Conservation (phyloP, 2,113 vertebrate species). For the Hiodon alosoides region DNA sequence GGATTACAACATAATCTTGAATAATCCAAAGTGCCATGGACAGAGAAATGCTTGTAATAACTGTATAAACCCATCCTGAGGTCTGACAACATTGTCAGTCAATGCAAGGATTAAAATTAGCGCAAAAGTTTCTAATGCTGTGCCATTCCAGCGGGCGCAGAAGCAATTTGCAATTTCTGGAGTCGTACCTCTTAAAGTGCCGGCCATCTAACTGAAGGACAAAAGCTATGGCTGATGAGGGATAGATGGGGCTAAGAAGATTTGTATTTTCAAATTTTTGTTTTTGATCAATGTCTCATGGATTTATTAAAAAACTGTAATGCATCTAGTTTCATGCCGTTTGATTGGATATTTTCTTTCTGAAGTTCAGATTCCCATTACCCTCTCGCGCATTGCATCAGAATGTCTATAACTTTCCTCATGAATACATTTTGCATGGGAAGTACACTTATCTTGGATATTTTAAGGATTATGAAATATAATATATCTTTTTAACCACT, state of each 20-base stretch:
- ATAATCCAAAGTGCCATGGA: constrained; percentile 98
- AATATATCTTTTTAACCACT: constrained; percentile 57
- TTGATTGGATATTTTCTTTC: constrained; percentile 37
- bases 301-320: constrained; percentile 56
- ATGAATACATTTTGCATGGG: constrained; percentile 42
- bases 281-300: constrained; percentile 56
- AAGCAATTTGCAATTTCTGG: constrained; percentile 54
- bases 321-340: constrained; percentile 42
- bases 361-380: constrained; percentile 58
- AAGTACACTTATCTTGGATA: constrained; percentile 39
- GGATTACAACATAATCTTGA: constrained; percentile 99
- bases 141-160: constrained; percentile 18
- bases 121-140: constrained; percentile 33
- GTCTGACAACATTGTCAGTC: constrained; percentile 84
- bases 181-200: constrained; percentile 51
- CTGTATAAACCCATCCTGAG: constrained; percentile 77
- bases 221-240: constrained; percentile 44
- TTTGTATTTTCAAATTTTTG: constrained; percentile 55
- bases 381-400: constrained; percentile 51
- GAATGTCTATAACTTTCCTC: constrained; percentile 53
- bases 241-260: constrained; percentile 52
- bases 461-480: constrained; percentile 59
- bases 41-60: constrained; percentile 90
- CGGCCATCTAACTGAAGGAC: constrained; percentile 46
- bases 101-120: constrained; percentile 61